Percentiles rank a stretch among this genome's conserved stretches.
These are phyloP conservation scores for Himalopsyche phryganea DNA, from an alignment of 1,140 invertebrate species.

Conservation along the genomic window DNA sequence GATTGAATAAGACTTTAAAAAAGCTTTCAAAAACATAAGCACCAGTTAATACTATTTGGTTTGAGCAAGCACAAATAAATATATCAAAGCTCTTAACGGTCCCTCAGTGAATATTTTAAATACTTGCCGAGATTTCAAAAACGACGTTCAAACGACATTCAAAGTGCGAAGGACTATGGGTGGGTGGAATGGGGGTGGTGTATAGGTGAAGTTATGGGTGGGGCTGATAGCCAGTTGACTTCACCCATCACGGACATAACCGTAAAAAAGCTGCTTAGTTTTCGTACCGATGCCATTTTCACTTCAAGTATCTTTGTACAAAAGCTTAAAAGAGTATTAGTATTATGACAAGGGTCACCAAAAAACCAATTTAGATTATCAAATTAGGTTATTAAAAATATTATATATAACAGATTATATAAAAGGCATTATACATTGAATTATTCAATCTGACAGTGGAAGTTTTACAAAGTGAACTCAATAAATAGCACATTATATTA, in stretches of 20 bases:
- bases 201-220: background rate
- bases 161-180: slow-evolving; percentile 5
- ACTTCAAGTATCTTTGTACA: slow-evolving; percentile 8
- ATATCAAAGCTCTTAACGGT: slow-evolving; percentile 20
- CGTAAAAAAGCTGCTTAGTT: slow-evolving; percentile 32
- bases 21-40: too few species aligned
- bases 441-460: too few species aligned
- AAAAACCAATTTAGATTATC: too few species aligned
- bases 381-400: too few species aligned
- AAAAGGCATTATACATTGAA: too few species aligned
- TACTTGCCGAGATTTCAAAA: slow-evolving; percentile 24
- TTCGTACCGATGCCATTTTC: slow-evolving; percentile 14
- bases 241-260: slow-evolving; percentile 26
- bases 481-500: too few species aligned
- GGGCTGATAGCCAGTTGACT: slow-evolving; percentile 13
- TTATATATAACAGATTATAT: too few species aligned
- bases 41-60: too few species aligned
- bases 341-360: too few species aligned
- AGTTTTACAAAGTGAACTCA: too few species aligned
- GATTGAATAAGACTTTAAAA: too few species aligned
- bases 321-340: background rate
- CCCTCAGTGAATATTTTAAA: slow-evolving; percentile 29
- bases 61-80: slow-evolving; percentile 10
- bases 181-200: background rate
- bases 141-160: slow-evolving; percentile 28